Evolutionary conservation across 1,140 invertebrate genomes (phyloP).

Genomic region (Drosophila auraria): DNA sequence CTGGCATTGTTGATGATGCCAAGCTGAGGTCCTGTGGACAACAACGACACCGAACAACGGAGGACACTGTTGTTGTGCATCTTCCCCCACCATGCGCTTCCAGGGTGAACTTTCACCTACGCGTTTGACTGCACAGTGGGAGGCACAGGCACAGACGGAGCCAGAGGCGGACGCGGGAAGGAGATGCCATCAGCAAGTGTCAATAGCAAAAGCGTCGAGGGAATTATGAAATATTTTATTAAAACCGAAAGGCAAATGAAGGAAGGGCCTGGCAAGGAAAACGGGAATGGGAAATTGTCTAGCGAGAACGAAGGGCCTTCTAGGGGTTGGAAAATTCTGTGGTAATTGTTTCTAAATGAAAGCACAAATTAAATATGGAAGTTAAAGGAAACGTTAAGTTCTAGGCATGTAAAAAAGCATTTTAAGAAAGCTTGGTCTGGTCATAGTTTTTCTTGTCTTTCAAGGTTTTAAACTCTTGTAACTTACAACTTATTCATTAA

Average conservation of each 20-base stretch:
- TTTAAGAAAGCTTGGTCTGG: not conserved
- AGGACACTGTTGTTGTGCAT: conserved; percentile 45
- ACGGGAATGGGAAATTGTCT: conserved; percentile 20
- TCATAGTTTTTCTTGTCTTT: not conserved
- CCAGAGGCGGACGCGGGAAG: conserved; percentile 12
- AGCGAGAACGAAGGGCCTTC: conserved; percentile 1
- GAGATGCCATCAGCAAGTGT: conserved; percentile 76
- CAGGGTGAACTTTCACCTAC: conserved; percentile 73
- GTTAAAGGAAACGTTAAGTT: not conserved
- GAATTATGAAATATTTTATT: conserved; percentile 83
- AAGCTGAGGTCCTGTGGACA: conserved; percentile 49
- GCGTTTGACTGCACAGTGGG: conserved; percentile 69
- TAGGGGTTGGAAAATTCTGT: conserved; percentile 24
- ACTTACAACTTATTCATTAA: too few relatives aligned
- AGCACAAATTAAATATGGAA: conserved; percentile 25
- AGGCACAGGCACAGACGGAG: conserved; percentile 8
- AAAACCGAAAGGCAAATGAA: conserved; percentile 70
- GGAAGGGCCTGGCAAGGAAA: not conserved
- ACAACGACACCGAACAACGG: conserved; percentile 26
- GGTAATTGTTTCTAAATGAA: conserved; percentile 50
- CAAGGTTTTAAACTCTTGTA: too few relatives aligned
- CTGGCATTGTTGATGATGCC: conserved; percentile 69
- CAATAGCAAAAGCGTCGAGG: conserved; percentile 77
- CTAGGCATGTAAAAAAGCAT: not conserved
- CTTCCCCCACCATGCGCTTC: conserved; percentile 24